Evolutionary conservation across 2,888 invertebrate species (phyloP), one percentile per base, ranked within the genome.

Genomic region (Frankliniella fusca): DNA sequence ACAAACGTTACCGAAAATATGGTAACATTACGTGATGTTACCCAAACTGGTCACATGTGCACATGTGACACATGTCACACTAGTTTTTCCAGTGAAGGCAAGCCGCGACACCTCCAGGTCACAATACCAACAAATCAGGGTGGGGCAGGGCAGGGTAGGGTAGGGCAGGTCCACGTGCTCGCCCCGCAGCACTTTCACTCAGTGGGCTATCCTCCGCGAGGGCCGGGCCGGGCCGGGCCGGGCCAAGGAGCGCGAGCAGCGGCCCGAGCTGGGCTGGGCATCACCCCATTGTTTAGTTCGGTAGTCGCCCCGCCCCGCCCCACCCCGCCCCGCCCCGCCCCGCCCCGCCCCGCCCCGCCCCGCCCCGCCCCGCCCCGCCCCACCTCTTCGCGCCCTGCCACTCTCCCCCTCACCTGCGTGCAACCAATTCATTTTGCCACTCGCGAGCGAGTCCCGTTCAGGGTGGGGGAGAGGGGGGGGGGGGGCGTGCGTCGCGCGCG

Each of bases 391-490:
- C n/a, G n/a, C n/a, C n/a, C n/a, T n/a, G n/a, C 80, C 80, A 7
- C 80, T 48, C 80, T n/a, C 48, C 27, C 80, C 28, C 23, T 12
- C 3, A 5, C 18, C 38, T 28, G 20, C 80, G 20, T n/a, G 20
- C 48, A 38, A 27, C 38, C 80, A 38, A 49, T 48, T 50, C 48
- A 80, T n/a, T 49, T 23, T 0, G 50, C 48, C 23, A 49, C 61
- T 61, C 61, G 10, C 54, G 38, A 15, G 18, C 65, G 28, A 82
- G 54, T 23, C 15, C 50, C 28, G 49, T 48, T 48, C 20, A 49
- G 80, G 38, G 80, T 82, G 80, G 79, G 79, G 38, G 81, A 81
- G 81, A 80, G 27, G 79, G 49, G 81, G n/a, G 23, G 61, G 80
- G 27, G 20, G 79, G 48, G 81, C n/a, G n/a, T n/a, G n/a, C n/a